Evolutionary conservation across 2,113 vertebrate species (phyloP).

Genomic region (Tiliqua scincoides): DNA sequence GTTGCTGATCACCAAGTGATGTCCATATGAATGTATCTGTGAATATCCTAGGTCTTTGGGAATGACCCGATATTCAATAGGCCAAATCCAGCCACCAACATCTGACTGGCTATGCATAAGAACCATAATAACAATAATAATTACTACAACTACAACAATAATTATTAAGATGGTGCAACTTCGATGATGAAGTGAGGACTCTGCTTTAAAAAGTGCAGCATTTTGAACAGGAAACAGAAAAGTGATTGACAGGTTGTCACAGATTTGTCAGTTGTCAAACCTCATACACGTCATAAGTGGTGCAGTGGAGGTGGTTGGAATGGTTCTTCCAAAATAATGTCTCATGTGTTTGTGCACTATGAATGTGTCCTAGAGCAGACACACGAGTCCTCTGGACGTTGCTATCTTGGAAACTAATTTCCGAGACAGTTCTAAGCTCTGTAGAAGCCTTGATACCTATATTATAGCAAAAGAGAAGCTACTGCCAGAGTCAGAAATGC

Average conservation of each 20-base stretch:
- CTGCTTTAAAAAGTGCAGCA: neutral
- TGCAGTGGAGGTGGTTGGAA: neutral
- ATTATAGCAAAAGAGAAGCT: neutral
- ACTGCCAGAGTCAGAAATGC: rapidly evolving
- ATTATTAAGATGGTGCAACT: too few species aligned
- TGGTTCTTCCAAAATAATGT: neutral
- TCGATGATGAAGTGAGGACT: too few species aligned
- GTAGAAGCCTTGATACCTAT: neutral
- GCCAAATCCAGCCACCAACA: too few species aligned
- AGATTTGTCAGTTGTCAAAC: neutral
- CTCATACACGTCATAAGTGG: neutral
- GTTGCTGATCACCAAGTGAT: too few species aligned
- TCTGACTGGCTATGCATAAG: too few species aligned
- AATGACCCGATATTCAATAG: too few species aligned
- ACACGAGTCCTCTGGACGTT: neutral
- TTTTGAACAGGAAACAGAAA: neutral
- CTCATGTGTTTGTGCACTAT: neutral
- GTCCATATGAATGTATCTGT: too few species aligned
- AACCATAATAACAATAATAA: too few species aligned
- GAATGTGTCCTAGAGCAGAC: neutral
- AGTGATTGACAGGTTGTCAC: neutral
- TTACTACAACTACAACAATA: too few species aligned
- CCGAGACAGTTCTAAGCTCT: neutral
- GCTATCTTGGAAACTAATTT: neutral
- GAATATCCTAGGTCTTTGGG: too few species aligned